Conservation (phyloP, 2,888 invertebrate species). For the Ceraclea dissimilis region DNA sequence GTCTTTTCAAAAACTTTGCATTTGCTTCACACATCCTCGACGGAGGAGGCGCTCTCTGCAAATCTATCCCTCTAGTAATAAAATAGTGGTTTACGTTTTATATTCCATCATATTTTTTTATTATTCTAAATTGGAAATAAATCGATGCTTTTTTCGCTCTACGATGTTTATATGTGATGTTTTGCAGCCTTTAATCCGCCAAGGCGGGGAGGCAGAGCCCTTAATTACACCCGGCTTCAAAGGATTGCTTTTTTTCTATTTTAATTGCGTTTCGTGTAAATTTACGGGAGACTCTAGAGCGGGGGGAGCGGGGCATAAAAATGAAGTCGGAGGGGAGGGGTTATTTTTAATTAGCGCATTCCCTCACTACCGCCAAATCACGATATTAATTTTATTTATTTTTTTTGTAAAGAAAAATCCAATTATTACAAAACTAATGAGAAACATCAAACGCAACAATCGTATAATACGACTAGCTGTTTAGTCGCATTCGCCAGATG, state of each 20-base stretch:
- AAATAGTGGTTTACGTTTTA: too few species aligned
- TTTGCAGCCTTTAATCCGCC: neutral
- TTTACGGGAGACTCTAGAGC: neutral
- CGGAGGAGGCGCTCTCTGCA: too few species aligned
- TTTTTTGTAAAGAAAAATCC: neutral
- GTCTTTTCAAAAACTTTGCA: too few species aligned
- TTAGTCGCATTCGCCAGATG: too few species aligned
- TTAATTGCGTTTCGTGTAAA: constrained; percentile 2
- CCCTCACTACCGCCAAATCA: neutral
- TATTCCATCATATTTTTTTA: too few species aligned
- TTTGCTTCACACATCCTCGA: too few species aligned
- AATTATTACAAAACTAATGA: constrained; percentile 1
- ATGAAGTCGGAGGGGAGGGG: neutral
- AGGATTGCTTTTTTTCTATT: constrained; percentile 1
- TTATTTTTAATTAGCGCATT: constrained; percentile 1
- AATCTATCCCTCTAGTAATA: too few species aligned
- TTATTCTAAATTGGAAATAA: too few species aligned
- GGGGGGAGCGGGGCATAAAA: neutral
- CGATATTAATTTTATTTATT: neutral
- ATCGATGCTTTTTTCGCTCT: too few species aligned
- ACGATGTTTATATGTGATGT: neutral
- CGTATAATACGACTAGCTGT: neutral
- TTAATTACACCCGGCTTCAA: constrained; percentile 1
- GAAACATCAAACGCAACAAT: neutral
- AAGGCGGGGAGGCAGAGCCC: neutral